phyloP scores from a whole-genome alignment of 2,797 vertebrate species.

The Diplodus sargus region DNA sequence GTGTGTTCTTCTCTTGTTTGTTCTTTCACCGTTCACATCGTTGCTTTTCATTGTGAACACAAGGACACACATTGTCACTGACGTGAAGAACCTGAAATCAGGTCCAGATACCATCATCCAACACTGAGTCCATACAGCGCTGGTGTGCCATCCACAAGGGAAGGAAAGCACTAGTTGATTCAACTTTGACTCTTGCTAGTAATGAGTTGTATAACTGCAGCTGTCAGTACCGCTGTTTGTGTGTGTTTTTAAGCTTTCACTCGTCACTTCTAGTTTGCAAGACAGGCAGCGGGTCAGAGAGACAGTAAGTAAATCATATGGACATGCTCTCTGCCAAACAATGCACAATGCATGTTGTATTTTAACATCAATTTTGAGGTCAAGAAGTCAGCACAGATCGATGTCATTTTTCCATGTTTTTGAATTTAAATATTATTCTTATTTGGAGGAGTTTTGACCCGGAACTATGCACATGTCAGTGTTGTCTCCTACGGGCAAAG shows the following conservation, averaged over 20 bases:
- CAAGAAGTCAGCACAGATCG: background rate
- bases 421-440: background rate
- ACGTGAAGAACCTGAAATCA: constrained; percentile 21
- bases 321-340: too few species aligned
- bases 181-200: background rate
- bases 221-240: background rate
- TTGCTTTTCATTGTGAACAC: constrained; percentile 23
- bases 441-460: background rate
- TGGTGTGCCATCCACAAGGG: background rate
- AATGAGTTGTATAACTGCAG: background rate
- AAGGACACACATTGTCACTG: constrained; percentile 5
- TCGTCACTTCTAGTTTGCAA: background rate
- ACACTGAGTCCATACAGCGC: background rate
- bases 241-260: background rate
- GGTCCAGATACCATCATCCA: constrained; percentile 21
- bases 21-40: constrained; percentile 30
- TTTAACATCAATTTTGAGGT: background rate
- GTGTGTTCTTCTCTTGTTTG: constrained; percentile 32
- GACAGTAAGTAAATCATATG: background rate
- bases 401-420: background rate
- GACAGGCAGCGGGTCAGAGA: background rate
- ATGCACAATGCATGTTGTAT: background rate
- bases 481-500: background rate
- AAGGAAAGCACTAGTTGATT: background rate
- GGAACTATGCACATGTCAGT: background rate